Evolutionary conservation across 2,113 vertebrate species (phyloP).

Genomic region (Rhadina sibilatrix): DNA sequence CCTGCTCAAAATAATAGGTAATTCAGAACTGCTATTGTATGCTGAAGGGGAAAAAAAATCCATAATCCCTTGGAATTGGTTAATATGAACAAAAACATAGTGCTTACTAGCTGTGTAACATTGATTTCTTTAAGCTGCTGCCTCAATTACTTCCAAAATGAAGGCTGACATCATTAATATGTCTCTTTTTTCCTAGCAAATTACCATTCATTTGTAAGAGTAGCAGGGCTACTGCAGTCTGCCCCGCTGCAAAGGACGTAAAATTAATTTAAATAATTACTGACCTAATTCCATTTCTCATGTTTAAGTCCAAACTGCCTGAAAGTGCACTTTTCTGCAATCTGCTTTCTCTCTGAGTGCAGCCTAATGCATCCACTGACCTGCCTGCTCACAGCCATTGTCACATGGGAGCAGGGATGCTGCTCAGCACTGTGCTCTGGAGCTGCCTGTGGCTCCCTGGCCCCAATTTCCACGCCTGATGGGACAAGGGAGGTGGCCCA

Average conservation of each 20-base stretch:
- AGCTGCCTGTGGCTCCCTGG: neutral
- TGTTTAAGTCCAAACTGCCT: conserved; percentile 27
- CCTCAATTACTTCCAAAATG: conserved; percentile 58
- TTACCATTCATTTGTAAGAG: conserved; percentile 59
- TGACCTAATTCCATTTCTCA: conserved; percentile 23
- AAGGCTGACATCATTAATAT: conserved; percentile 57
- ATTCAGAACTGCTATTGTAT: conserved; percentile 41
- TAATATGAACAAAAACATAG: conserved; percentile 50
- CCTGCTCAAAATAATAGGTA: conserved; percentile 29
- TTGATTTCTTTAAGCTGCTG: conserved; percentile 57
- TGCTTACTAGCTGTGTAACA: conserved; percentile 49
- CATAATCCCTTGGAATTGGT: conserved; percentile 41
- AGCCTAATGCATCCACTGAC: neutral
- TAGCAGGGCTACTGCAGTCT: conserved; percentile 33
- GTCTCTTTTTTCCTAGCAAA: conserved; percentile 33
- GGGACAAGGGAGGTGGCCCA: neutral
- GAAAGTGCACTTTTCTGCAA: conserved; percentile 27
- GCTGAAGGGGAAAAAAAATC: neutral
- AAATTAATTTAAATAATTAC: conserved; percentile 57
- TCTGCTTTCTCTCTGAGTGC: neutral
- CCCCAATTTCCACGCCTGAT: neutral
- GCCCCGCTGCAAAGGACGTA: conserved; percentile 9
- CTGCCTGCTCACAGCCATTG: neutral
- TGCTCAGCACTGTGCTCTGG: neutral
- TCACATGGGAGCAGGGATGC: neutral